Evolutionary conservation across 2,888 invertebrate species (phyloP), one percentile per base, ranked within the genome.

Genomic region (Ctenicera cuprea): DNA sequence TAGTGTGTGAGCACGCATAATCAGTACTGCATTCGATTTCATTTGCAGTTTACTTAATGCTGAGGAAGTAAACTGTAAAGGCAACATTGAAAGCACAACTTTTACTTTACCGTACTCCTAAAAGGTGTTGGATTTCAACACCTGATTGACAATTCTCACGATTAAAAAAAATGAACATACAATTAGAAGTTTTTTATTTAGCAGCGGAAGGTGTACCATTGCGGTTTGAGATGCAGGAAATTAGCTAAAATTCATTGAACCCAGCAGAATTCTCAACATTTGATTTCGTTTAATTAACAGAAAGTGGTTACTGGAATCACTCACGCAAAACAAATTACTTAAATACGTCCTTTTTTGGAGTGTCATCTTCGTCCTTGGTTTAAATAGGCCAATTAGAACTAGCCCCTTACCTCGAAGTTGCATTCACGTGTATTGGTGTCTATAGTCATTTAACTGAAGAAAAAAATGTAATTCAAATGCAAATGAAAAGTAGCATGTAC

Each of bases 41-140:
- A 26, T 62, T 45, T 38, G 38, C 8, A 59, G 37, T 37, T 59
- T 37, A 20, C 59, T 59, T 62, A 62, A 62, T 62, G 37, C 62
- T 12, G 30, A 43, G 38, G 62, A 62, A 62, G 62, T 22, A 8
- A 8, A 30, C 38, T 59, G 0, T 59, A 38, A 59, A 12, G 18
- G 59, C 43, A 45, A 62, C 62, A 62, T 45, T 43, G 62, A 62
- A 45, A 45, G 62, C 45, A 62, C 43, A 43, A 59, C 62, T 62
- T 62, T 62, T 62, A 62, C 62, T 62, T 59, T 45, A 30, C 45
- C 45, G 26, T 59, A 33, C 38, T 5, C n/a, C 18, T 8, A 57
- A 37, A 57, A 33, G 14, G 30, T 30, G 26, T 16, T 30, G 14
- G 16, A 57, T 57, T 57, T 37, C 57, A 20, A 41, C 59, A 59